phyloP scores from a whole-genome alignment of 1,140 invertebrate genomes.

The Drosophila arizonae region DNA sequence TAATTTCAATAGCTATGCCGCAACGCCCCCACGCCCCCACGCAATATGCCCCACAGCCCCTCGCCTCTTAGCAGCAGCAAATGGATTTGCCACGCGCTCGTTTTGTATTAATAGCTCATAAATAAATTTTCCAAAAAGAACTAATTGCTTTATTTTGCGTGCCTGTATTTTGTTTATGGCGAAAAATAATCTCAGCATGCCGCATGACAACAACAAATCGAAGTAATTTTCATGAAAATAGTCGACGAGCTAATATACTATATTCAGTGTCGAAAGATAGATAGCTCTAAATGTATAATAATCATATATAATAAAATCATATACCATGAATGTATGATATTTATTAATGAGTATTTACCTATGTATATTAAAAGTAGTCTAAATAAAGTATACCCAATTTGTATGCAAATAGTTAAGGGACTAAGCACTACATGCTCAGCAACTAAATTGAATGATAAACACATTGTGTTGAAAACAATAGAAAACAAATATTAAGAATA shows the following conservation, averaged over 20 bases:
- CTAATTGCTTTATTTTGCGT: constrained; percentile 69
- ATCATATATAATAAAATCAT: too few relatives aligned
- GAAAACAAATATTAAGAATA: too few relatives aligned
- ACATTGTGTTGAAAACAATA: too few relatives aligned
- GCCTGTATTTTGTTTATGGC: constrained; percentile 29
- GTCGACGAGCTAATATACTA: background rate
- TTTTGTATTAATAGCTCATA: constrained; percentile 73
- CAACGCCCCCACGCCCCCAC: background rate
- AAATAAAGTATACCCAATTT: too few relatives aligned
- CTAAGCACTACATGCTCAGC: too few relatives aligned
- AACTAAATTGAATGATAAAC: too few relatives aligned
- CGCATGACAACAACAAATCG: constrained; percentile 25
- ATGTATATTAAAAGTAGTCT: too few relatives aligned
- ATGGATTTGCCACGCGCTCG: constrained; percentile 53
- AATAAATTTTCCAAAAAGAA: constrained; percentile 62
- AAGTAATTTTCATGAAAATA: background rate
- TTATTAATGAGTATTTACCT: background rate
- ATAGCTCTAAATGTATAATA: too few relatives aligned
- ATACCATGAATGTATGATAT: too few relatives aligned
- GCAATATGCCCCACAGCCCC: background rate
- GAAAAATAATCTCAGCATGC: constrained; percentile 53
- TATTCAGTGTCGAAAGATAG: background rate
- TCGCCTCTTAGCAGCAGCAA: background rate
- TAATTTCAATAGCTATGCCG: constrained; percentile 24
- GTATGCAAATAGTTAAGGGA: too few relatives aligned